These are phyloP conservation scores for Trissoscelio sp. DNA, from an alignment of 2,888 invertebrate species.

Conservation along the genomic window DNA sequence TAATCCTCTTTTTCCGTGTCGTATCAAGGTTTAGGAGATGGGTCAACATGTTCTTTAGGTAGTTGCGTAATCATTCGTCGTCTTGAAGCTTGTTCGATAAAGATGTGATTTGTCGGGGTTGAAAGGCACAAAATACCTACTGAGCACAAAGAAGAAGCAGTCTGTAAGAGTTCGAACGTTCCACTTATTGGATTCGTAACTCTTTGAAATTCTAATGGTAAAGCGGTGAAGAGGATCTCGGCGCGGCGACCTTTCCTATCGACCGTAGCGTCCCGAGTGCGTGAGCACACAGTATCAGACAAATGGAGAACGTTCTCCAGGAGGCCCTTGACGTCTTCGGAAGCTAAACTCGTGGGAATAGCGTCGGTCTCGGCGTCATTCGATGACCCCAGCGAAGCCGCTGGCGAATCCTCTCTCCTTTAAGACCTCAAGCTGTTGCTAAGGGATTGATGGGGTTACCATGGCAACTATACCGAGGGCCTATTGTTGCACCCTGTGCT, in stretches of 20 bases:
- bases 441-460: conserved; percentile 83
- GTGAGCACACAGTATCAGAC: conserved; percentile 65
- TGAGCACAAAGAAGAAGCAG: conserved; percentile 31
- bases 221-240: conserved; percentile 54
- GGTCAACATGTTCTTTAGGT: conserved; percentile 53
- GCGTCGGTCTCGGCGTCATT: conserved; percentile 71
- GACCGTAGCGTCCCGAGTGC: conserved; percentile 45
- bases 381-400: conserved; percentile 74
- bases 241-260: conserved; percentile 53
- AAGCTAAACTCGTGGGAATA: conserved; percentile 63
- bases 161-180: conserved; percentile 51
- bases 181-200: conserved; percentile 67
- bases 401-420: conserved; percentile 80
- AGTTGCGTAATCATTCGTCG: conserved; percentile 13
- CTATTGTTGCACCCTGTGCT: conserved; percentile 82
- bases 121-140: conserved; percentile 37
- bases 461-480: conserved; percentile 81
- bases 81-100: conserved; percentile 31
- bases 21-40: conserved; percentile 24
- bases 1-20: conserved; percentile 36
- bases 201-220: conserved; percentile 65
- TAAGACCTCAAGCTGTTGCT: conserved; percentile 83
- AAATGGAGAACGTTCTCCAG: conserved; percentile 67
- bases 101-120: conserved; percentile 43
- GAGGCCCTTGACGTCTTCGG: conserved; percentile 65